phyloP scores from a whole-genome alignment of 2,113 vertebrate genomes.

The Elgaria multicarinata region DNA sequence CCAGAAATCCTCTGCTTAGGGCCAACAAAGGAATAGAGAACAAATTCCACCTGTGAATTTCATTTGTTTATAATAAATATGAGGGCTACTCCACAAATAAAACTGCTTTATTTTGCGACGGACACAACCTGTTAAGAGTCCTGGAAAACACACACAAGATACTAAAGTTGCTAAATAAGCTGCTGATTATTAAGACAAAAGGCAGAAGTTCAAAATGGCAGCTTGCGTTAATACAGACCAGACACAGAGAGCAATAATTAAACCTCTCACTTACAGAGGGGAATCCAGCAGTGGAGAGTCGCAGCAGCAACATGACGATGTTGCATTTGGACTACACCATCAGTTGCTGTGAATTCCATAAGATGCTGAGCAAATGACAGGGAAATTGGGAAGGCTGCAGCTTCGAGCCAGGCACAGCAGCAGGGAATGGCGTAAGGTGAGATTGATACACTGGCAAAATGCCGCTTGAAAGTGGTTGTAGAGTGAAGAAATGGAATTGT shows the following conservation, averaged over 20 bases:
- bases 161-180: neutral
- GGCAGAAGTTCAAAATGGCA: neutral
- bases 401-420: neutral
- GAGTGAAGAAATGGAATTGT: too few species aligned
- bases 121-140: neutral
- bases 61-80: neutral
- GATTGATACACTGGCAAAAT: neutral
- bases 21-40: neutral
- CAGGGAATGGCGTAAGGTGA: neutral
- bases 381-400: neutral
- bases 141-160: neutral
- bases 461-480: neutral
- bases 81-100: neutral
- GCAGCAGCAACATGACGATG: neutral
- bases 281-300: neutral
- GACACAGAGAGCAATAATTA: neutral
- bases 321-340: neutral
- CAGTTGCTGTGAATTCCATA: neutral
- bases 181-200: neutral
- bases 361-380: neutral
- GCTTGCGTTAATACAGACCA: neutral
- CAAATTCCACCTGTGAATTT: neutral
- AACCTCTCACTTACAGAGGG: neutral
- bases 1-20: neutral
- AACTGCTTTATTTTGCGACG: neutral